A percentile compares a stretch with the other conserved stretches of the same genome.
Evolutionary conservation across 2,113 vertebrate species (phyloP).

Genomic region (Columba livia): DNA sequence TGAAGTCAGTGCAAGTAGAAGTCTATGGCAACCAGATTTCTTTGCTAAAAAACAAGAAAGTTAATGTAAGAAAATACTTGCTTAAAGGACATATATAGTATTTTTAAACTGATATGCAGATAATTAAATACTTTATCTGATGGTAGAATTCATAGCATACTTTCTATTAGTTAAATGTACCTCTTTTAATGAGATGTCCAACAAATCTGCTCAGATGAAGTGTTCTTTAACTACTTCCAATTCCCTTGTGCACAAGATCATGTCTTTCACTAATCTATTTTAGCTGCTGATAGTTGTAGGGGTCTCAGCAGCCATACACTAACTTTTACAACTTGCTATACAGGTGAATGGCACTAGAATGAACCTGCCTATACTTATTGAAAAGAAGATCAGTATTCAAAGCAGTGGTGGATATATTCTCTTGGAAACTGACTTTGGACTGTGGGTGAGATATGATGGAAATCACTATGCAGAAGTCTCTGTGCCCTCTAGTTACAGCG

Average conservation of each 20-base stretch:
- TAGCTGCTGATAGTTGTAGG: not conserved
- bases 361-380: constrained; percentile 75
- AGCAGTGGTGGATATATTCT: constrained; percentile 84
- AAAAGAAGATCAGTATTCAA: constrained; percentile 71
- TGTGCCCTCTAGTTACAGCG: constrained; percentile 76
- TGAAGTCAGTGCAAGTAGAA: constrained; percentile 80
- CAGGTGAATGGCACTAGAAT: constrained; percentile 78
- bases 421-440: constrained; percentile 82
- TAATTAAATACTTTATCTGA: not conserved
- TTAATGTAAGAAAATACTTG: constrained; percentile 76
- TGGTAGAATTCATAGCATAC: not conserved
- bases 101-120: not conserved
- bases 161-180: not conserved
- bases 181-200: not conserved
- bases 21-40: constrained; percentile 71
- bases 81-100: not conserved
- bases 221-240: not conserved
- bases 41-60: constrained; percentile 80
- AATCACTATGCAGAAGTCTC: constrained; percentile 87
- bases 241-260: not conserved
- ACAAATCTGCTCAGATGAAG: not conserved
- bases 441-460: constrained; percentile 86
- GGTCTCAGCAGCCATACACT: not conserved
- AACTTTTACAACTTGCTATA: not conserved
- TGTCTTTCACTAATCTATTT: not conserved